Evolutionary conservation across 92 coral and sea anemone genomes (phyloP).

Genomic region (Paragorgia papillata): DNA sequence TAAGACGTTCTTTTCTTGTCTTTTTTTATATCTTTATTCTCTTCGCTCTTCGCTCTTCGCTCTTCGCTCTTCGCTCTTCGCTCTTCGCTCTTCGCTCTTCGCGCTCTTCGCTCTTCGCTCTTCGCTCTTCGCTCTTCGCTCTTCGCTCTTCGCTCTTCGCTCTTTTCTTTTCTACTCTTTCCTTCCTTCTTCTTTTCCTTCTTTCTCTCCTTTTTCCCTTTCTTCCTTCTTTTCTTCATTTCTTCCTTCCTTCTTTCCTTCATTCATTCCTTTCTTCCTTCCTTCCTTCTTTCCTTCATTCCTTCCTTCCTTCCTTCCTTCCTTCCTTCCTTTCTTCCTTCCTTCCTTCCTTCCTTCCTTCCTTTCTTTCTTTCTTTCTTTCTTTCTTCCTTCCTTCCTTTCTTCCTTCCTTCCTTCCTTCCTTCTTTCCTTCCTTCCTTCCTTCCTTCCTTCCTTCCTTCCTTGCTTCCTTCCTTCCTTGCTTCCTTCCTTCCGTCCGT

Average conservation of each 20-base stretch:
- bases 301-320: slow-evolving; percentile 4
- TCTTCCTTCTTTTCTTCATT: slow-evolving; percentile 6
- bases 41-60: neutral
- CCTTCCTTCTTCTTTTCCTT: neutral
- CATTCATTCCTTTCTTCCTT: slow-evolving; percentile 8
- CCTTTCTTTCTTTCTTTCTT: neutral
- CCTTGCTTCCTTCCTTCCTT: neutral
- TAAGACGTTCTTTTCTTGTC: neutral
- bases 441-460: neutral
- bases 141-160: neutral
- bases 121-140: neutral
- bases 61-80: neutral
- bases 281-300: neutral
- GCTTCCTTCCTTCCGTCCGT: neutral
- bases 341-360: neutral
- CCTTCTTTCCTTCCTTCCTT: slow-evolving; percentile 5
- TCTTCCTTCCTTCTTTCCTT: neutral
- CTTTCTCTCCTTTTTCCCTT: neutral
- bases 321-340: neutral
- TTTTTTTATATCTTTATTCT: neutral
- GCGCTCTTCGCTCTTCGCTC: neutral
- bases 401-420: neutral
- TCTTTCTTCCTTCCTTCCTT: neutral
- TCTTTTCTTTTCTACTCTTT: neutral
- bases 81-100: neutral